Conservation (phyloP, 2,888 invertebrate genomes). For the Rhagium mordax region DNA sequence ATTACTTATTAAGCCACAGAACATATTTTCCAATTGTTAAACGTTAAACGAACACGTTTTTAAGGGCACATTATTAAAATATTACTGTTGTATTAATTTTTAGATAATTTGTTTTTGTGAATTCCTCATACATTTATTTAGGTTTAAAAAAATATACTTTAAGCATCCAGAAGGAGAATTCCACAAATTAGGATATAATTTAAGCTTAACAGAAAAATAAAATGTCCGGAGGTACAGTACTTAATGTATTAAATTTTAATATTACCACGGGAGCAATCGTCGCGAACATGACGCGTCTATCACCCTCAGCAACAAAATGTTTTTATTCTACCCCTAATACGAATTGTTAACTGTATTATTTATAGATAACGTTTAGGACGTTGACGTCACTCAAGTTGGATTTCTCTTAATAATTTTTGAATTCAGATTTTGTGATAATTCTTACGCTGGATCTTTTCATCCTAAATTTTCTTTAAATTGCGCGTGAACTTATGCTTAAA, state of each 20-base stretch:
- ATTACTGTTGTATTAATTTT: no score
- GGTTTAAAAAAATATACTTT: no score
- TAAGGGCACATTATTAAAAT: no score
- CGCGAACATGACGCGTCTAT: not conserved
- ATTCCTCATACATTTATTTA: no score
- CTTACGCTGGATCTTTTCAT: not conserved
- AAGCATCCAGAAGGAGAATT: not conserved
- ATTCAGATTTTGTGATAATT: conserved; percentile 8
- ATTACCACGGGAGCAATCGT: conserved; percentile 1
- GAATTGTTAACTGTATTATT: not conserved
- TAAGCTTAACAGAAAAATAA: not conserved
- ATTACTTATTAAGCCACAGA: no score
- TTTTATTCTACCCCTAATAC: not conserved
- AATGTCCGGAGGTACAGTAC: not conserved
- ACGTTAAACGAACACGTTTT: no score
- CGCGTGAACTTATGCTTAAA: conserved; percentile 2
- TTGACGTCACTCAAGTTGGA: not conserved
- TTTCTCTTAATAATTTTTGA: conserved; percentile 3
- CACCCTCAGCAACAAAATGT: not conserved
- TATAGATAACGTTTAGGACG: not conserved
- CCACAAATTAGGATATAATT: not conserved
- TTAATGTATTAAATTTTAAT: conserved; percentile 15
- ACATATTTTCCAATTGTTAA: no score
- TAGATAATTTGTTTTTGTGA: no score
- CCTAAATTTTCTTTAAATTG: not conserved